These are phyloP conservation scores for Montipora foliosa DNA, from an alignment of 64 coral and sea anemone genomes.

Conservation along the genomic window DNA sequence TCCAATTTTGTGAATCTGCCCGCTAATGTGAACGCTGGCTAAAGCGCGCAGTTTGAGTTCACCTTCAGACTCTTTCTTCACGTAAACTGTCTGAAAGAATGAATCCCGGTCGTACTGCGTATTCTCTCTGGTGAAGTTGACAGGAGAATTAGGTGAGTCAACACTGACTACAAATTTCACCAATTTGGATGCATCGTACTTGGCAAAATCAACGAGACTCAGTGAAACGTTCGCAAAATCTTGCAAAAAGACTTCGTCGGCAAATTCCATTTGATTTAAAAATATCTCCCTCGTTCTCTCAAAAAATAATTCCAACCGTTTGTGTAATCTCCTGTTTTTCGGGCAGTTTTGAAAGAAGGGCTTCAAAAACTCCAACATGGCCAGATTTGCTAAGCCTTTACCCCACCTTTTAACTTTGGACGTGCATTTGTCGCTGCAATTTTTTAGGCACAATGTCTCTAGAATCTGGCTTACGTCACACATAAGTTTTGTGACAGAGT, in stretches of 20 bases:
- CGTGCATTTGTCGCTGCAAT: neutral
- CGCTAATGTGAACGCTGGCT: neutral
- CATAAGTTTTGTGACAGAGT: neutral
- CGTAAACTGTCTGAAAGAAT: neutral
- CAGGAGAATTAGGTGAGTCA: neutral
- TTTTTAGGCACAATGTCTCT: neutral
- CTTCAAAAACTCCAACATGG: slow-evolving; percentile 18
- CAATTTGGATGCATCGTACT: neutral
- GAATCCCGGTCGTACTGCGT: neutral
- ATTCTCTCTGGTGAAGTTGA: neutral
- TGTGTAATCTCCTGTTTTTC: neutral
- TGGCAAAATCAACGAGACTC: slow-evolving; percentile 5
- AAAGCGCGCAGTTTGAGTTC: neutral
- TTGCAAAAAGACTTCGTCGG: neutral
- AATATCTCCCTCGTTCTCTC: neutral
- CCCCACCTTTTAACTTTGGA: slow-evolving; percentile 6
- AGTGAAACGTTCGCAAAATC: neutral
- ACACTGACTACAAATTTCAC: slow-evolving; percentile 1
- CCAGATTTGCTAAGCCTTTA: neutral
- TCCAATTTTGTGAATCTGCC: neutral
- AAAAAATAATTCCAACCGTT: slow-evolving; percentile 1
- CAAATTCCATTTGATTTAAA: neutral
- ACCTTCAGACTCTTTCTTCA: neutral
- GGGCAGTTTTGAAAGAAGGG: slow-evolving; percentile 9
- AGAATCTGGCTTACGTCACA: slow-evolving; percentile 17